Percentiles rank a stretch among this genome's conserved stretches.
Evolutionary conservation across 2,888 invertebrate species (phyloP).

Genomic region (Heteromurus nitidus): DNA sequence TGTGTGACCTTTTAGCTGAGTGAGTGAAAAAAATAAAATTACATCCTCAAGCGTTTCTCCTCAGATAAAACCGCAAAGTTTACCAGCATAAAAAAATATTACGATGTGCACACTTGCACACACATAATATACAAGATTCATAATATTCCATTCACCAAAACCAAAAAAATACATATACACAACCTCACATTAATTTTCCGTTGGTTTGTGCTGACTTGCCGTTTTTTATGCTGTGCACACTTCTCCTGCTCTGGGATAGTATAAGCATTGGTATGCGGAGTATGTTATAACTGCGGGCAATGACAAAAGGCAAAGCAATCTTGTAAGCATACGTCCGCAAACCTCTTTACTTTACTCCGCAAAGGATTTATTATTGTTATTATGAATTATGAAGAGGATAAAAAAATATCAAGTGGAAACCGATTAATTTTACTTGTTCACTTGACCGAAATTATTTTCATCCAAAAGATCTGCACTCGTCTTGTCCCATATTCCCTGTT

Average conservation of each 20-base stretch:
- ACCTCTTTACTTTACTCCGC: too few species aligned
- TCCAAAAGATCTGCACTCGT: too few species aligned
- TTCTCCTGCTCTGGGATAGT: too few species aligned
- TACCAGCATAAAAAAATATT: slow-evolving; percentile 14
- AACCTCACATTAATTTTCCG: not conserved
- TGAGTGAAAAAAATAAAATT: slow-evolving; percentile 10
- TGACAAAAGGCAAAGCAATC: too few species aligned
- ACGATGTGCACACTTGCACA: not conserved
- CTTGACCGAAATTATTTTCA: too few species aligned
- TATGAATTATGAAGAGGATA: not conserved
- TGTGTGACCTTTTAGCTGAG: slow-evolving; percentile 36
- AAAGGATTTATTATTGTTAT: not conserved
- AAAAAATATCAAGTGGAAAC: not conserved
- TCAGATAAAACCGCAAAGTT: slow-evolving; percentile 27
- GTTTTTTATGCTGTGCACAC: not conserved
- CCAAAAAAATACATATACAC: not conserved
- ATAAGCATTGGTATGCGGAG: not conserved
- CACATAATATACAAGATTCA: not conserved
- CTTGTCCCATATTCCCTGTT: too few species aligned
- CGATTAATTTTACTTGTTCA: not conserved
- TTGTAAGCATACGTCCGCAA: too few species aligned
- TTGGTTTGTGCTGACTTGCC: too few species aligned
- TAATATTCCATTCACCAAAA: slow-evolving; percentile 1
- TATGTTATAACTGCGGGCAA: not conserved
- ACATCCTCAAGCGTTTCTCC: slow-evolving; percentile 21